Evolutionary conservation across 1,140 invertebrate species (phyloP).

Genomic region (Polypedilum vanderplanki): DNA sequence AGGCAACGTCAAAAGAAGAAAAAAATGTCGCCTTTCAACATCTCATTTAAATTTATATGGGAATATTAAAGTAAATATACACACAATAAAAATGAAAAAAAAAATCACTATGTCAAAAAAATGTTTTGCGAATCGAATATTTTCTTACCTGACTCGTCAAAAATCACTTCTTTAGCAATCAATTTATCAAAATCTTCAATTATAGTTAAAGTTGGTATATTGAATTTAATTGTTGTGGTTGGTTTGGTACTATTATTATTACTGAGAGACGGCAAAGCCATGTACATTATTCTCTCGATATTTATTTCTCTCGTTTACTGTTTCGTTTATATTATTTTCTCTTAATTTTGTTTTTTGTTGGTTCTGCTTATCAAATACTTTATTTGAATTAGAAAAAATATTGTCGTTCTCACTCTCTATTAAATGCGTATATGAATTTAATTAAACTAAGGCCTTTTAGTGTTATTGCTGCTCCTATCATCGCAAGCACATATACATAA

Average conservation of each 20-base stretch:
- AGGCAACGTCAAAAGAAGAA: too few relatives aligned
- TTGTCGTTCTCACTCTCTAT: background rate
- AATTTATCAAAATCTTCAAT: conserved; percentile 45
- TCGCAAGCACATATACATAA: background rate
- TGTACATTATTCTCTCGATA: conserved; percentile 9
- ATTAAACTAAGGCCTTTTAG: background rate
- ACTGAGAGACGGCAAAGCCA: conserved; percentile 20
- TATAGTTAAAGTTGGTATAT: conserved; percentile 32
- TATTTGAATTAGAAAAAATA: background rate
- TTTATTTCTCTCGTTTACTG: background rate
- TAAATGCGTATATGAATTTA: background rate
- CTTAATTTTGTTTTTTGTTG: background rate
- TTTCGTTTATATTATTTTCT: background rate
- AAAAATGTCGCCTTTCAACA: too few relatives aligned
- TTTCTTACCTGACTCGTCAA: conserved; percentile 35
- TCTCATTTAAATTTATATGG: too few relatives aligned
- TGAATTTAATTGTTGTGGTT: conserved; percentile 23
- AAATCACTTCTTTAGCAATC: conserved; percentile 44
- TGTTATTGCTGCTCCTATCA: background rate
- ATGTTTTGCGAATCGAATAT: background rate
- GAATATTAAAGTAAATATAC: too few relatives aligned
- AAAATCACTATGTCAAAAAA: too few relatives aligned
- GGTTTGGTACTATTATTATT: background rate
- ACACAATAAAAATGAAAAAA: too few relatives aligned
- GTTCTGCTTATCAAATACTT: background rate